phyloP scores from a whole-genome alignment of 2,113 vertebrate genomes.

The Phaethornis superciliosus region DNA sequence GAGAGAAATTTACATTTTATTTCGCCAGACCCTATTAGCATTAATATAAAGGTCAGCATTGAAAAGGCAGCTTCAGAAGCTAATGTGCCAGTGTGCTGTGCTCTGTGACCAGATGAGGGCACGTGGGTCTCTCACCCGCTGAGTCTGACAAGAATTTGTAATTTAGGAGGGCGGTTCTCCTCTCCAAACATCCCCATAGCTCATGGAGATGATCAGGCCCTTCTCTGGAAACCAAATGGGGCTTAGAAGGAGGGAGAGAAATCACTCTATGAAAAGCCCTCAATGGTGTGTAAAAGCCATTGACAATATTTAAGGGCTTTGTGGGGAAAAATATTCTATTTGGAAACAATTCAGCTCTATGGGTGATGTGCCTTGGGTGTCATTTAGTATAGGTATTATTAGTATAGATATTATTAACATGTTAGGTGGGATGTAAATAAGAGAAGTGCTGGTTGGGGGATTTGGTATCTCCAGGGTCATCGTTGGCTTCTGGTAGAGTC shows the following conservation, averaged over 20 bases:
- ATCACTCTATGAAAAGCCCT: not conserved
- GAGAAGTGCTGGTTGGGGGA: not conserved
- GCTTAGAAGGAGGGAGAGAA: not conserved
- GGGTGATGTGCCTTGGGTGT: rapidly evolving
- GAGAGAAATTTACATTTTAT: constrained; percentile 76
- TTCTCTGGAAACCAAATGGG: not conserved
- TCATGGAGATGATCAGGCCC: not conserved
- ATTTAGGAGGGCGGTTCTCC: constrained; percentile 39
- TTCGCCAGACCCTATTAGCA: constrained; percentile 74
- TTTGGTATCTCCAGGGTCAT: not conserved
- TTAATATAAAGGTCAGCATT: constrained; percentile 73
- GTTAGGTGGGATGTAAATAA: not conserved
- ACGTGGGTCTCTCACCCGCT: constrained; percentile 47
- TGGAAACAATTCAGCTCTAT: not conserved
- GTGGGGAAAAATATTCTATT: not conserved
- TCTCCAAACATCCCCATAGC: not conserved
- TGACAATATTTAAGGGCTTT: not conserved
- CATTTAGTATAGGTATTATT: not conserved
- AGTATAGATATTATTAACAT: not conserved
- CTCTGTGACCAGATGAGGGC: constrained; percentile 60
- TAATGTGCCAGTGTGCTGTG: constrained; percentile 56
- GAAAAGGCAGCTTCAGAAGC: constrained; percentile 68
- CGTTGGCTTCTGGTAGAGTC: not conserved
- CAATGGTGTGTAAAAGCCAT: not conserved
- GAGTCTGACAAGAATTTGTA: constrained; percentile 56